Base-by-base conservation (phyloP, 2,113 vertebrate species). In the Poeciliopsis prolifica region DNA sequence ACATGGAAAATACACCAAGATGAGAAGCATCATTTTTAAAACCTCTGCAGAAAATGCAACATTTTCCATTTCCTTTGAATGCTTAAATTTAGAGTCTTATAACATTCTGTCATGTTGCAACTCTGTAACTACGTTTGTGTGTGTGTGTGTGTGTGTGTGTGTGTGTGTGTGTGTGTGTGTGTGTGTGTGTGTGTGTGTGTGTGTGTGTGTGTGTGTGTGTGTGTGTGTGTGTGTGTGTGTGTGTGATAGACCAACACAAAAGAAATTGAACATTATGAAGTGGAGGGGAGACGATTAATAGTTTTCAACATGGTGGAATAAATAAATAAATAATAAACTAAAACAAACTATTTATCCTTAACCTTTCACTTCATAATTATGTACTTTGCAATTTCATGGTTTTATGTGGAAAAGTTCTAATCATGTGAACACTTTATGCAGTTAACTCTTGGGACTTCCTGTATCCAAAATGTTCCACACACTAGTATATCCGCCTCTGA, bases 401-500 rank as follows among this genome's bases (percentile, higher is more conserved):
- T 48, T 58, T 24, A 5, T 58, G 24, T 3, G 22, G 7, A 58
- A 58, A 58, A 10, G 22, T 24, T 58, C 7, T 3, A 24, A 24
- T 58, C 9, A 68, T 19, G 44, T 48, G 17, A 48, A 19, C 17
- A 17, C 4, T 48, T 48, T 6, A 19, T 19, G 13, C 17, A 69
- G 0, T 30, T 48, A 9, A 83, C 73, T 74, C 26, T 67, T n/a
- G 10, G 42, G 62, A 61, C 31, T 68, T 67, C 22, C 48, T 30
- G 17, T 19, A 24, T 78, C 61, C 70, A 70, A 48, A 66, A 54
- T 74, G 61, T 77, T 48, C 72, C 58, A 76, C 77, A 30, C 70
- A 75, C 40, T 35, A 31, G 12, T 13, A 37, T 73, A 65, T 67
- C 83, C 85, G 31, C 83, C 84, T 72, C 64, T 74, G n/a, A 63